phyloP scores from a whole-genome alignment of 2,888 invertebrate genomes.

The Ornithoptera alexandrae region DNA sequence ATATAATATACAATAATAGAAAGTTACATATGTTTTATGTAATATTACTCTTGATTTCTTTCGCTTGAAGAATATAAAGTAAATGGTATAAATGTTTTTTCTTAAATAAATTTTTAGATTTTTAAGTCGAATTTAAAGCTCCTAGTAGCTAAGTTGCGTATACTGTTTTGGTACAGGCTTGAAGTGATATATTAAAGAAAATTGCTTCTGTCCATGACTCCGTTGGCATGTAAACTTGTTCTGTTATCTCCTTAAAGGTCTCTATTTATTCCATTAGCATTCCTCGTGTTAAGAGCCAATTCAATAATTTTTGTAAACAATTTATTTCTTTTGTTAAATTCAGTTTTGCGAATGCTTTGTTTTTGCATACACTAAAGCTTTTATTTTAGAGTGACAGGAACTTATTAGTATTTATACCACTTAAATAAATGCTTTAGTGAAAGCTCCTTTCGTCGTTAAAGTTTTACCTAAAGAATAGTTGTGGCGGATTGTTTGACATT shows the following conservation, averaged over 20 bases:
- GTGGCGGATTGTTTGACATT: conserved; percentile 31
- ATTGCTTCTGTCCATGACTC: background rate
- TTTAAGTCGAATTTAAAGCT: too few species aligned
- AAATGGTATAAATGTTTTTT: too few species aligned
- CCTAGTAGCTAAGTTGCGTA: too few species aligned
- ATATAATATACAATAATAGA: background rate
- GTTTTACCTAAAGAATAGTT: conserved; percentile 38
- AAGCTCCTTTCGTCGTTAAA: background rate
- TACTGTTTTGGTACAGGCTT: too few species aligned
- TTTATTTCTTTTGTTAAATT: background rate
- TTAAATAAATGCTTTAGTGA: background rate
- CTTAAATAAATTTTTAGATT: too few species aligned
- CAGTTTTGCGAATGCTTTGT: background rate
- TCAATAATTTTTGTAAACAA: background rate
- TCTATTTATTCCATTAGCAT: background rate
- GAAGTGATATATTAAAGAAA: background rate
- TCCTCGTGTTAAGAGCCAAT: background rate
- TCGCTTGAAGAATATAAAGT: too few species aligned
- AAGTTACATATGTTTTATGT: too few species aligned
- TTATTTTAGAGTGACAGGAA: too few species aligned
- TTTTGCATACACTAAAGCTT: too few species aligned
- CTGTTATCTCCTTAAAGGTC: background rate
- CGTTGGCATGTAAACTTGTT: background rate
- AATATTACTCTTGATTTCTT: too few species aligned
- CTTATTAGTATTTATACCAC: background rate